Percentiles rank a stretch among this genome's conserved stretches.
Evolutionary conservation across 2,888 invertebrate species (phyloP).

Genomic region (Diaprepes abbreviatus): DNA sequence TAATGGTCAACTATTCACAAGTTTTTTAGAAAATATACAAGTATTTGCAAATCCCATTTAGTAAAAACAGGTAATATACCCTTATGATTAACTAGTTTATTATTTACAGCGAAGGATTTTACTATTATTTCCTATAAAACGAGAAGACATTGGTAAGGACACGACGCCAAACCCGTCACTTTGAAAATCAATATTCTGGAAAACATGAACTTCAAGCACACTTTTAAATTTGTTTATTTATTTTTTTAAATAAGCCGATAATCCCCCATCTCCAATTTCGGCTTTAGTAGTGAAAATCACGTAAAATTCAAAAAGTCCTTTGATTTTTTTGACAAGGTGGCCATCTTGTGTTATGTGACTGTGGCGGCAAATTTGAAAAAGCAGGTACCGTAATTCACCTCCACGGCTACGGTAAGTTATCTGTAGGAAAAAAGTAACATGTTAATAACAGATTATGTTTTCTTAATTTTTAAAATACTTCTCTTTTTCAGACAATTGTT

Average conservation of each 20-base stretch:
- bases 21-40: background rate
- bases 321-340: constrained; percentile 42
- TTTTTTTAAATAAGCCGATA: background rate
- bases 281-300: background rate
- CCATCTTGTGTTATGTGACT: constrained; percentile 56
- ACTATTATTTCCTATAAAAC: background rate
- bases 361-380: constrained; percentile 55
- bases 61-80: background rate
- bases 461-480: constrained; percentile 20
- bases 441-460: background rate
- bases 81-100: background rate
- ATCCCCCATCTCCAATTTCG: constrained; percentile 1
- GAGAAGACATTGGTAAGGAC: background rate
- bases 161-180: background rate
- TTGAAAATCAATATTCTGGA: no score
- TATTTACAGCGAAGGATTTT: background rate
- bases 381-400: constrained; percentile 31
- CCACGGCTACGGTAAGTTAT: constrained; percentile 58
- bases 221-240: background rate
- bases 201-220: no score
- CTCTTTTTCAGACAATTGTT: constrained; percentile 37
- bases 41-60: background rate
- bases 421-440: constrained; percentile 3
- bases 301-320: background rate
- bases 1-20: background rate